phyloP scores from a whole-genome alignment of 2,113 vertebrate genomes.

The Larimichthys crocea region DNA sequence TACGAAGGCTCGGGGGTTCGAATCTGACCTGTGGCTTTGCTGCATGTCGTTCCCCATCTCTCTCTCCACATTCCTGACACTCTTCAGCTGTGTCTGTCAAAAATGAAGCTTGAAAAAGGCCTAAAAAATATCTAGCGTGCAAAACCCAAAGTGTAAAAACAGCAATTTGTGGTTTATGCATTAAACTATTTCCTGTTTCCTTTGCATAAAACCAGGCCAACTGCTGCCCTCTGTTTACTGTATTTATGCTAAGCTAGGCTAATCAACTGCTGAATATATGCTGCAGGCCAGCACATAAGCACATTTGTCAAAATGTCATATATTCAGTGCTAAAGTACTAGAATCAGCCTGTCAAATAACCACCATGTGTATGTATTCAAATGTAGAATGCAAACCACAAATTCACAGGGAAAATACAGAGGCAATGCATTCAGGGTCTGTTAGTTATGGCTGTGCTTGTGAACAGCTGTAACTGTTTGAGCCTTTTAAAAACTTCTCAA shows the following conservation, averaged over 20 bases:
- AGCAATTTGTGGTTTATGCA: neutral
- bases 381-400: neutral
- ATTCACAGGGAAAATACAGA: neutral
- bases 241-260: constrained; percentile 6
- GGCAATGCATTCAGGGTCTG: neutral
- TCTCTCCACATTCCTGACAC: too few species aligned
- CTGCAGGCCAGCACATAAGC: neutral
- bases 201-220: neutral
- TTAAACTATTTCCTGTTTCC: neutral
- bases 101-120: too few species aligned
- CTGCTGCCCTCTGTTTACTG: neutral
- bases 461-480: neutral
- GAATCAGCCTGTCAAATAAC: neutral
- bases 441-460: neutral
- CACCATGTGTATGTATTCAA: neutral
- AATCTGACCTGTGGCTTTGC: too few species aligned
- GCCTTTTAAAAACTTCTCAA: neutral
- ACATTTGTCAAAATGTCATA: neutral
- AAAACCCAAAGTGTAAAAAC: neutral
- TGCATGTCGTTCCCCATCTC: too few species aligned
- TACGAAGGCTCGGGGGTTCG: too few species aligned
- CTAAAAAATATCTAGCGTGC: neutral
- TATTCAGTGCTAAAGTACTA: neutral
- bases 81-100: too few species aligned
- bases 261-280: neutral